phyloP scores from a whole-genome alignment of 1,140 invertebrate genomes.

The Aphaenogaster floridana region DNA sequence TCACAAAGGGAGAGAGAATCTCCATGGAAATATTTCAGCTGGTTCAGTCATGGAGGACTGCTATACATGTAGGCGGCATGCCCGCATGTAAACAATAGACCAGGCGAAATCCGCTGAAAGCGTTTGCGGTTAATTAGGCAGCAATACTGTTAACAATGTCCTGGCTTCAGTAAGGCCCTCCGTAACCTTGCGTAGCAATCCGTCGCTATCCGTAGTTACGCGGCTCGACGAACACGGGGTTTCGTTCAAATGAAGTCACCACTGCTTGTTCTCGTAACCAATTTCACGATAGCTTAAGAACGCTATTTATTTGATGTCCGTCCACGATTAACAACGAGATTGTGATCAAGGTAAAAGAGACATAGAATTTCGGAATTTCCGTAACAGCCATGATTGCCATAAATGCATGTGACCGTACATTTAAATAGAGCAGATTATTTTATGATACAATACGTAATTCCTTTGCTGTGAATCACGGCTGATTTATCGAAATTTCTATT shows the following conservation, averaged over 20 bases:
- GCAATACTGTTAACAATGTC: slow-evolving; percentile 81
- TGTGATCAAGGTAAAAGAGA: not conserved
- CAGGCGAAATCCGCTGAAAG: slow-evolving; percentile 77
- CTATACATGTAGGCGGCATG: slow-evolving; percentile 70
- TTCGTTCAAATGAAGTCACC: slow-evolving; percentile 62
- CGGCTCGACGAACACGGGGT: slow-evolving; percentile 38
- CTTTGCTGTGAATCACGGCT: slow-evolving; percentile 43
- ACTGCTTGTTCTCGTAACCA: not conserved
- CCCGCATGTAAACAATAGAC: slow-evolving; percentile 80
- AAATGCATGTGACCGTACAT: not conserved
- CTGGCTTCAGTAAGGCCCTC: slow-evolving; percentile 56
- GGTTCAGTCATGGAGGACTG: slow-evolving; percentile 75
- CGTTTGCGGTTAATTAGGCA: slow-evolving; percentile 82
- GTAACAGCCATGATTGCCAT: not conserved
- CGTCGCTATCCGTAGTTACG: slow-evolving; percentile 62
- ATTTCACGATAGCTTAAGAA: slow-evolving; percentile 46
- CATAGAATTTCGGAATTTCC: not conserved
- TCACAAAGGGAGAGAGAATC: slow-evolving; percentile 72
- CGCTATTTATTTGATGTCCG: slow-evolving; percentile 50
- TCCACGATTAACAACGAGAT: not conserved
- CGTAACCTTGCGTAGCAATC: slow-evolving; percentile 55
- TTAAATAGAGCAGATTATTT: slow-evolving; percentile 43
- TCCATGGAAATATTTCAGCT: slow-evolving; percentile 78
- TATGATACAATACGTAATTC: slow-evolving; percentile 26
- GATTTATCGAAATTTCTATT: slow-evolving; percentile 64